Base-by-base conservation (phyloP, 2,797 vertebrate genomes). In the Helicolenus hilgendorfi region DNA sequence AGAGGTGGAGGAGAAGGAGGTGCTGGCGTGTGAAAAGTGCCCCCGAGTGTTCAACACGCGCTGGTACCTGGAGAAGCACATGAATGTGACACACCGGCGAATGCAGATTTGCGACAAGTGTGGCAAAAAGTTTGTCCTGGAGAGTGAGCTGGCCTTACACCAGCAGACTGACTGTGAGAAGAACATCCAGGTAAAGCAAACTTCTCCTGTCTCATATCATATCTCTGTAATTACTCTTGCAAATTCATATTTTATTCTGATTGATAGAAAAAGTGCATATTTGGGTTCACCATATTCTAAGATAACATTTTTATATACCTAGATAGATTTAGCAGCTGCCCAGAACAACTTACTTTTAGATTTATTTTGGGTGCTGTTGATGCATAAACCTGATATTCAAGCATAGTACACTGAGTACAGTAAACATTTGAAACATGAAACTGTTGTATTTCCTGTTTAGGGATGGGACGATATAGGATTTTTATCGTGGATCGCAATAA, bases 71-170 rank as follows among this genome's bases (percentile, higher is more conserved):
- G 99, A 99, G 97, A 99, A 99, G 97, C 99, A 99, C 98, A 99
- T 99, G 99, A 99, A 99, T 87, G 98, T 99, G 90, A 99, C 99
- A 11, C 99, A 99, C 96, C 97, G 98, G 84, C 97, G 99, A 86
- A 99, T 99, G 99, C 99, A 99, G 97, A 99, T 99, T 93, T 99
- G 99, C 86, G 98, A 99, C 98, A 99, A 99, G 87, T 99, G 99
- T 60, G 99, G 98, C 88, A 99, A 99, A 96, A 99, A 99, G 96
- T 99, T 99, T 94, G 98, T 99, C 89, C 97, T 99, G 94, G 99
- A 99, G 97, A 99, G 98, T 82, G 99, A 99, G 97, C 98, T 99
- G 97, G 98, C 98, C 84, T 98, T 99, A 90, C 99, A 99, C 96
- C 99, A 99, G 97, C 99, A 99, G 97, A 99, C 99, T 2, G 99